Evolutionary conservation across 2,113 vertebrate species (phyloP).

Genomic region (Sceloporus tristichus): DNA sequence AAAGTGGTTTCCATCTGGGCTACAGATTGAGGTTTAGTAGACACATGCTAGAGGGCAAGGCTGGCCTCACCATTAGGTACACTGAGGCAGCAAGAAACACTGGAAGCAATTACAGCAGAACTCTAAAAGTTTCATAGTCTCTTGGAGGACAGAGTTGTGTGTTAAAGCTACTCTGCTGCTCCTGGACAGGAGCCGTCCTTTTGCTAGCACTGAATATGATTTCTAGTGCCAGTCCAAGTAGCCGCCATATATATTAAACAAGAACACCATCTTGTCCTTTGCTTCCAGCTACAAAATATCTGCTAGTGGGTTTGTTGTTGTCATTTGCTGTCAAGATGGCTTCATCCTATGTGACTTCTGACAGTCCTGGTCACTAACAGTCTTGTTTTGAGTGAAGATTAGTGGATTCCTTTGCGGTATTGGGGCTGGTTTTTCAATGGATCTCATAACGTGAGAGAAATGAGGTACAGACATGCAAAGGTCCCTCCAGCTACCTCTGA

Average conservation of each 20-base stretch:
- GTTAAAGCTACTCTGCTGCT: background rate
- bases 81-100: background rate
- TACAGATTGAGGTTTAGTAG: background rate
- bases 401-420: background rate
- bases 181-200: background rate
- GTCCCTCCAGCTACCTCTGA: background rate
- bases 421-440: too few species aligned
- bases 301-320: too few species aligned
- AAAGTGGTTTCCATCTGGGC: slow-evolving; percentile 2
- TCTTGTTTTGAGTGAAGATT: too few species aligned
- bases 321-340: too few species aligned
- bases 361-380: too few species aligned
- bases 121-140: background rate
- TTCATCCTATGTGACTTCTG: too few species aligned
- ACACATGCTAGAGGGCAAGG: background rate
- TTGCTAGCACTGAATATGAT: background rate
- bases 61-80: background rate
- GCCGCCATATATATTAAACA: too few species aligned
- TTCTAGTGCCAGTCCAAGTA: too few species aligned
- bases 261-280: too few species aligned
- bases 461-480: background rate
- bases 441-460: background rate
- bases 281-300: too few species aligned
- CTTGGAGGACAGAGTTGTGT: background rate
- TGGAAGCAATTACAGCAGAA: background rate